phyloP scores from a whole-genome alignment of 2,797 vertebrate genomes.

The Vespertilio murinus region DNA sequence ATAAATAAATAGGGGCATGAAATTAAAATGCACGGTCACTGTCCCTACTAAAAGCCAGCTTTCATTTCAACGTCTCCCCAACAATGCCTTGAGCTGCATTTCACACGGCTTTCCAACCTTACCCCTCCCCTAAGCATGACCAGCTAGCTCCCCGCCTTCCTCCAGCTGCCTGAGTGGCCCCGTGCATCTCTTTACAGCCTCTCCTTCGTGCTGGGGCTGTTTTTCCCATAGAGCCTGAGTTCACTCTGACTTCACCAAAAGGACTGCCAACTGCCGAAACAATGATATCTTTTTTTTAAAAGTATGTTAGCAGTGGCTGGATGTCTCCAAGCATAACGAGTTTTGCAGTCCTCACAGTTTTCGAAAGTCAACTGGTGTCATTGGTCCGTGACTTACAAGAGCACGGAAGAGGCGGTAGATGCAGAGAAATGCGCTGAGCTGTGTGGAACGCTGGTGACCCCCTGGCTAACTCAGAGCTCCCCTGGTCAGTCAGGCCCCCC shows the following conservation, averaged over 20 bases:
- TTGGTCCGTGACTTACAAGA: background rate
- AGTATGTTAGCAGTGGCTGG: slow-evolving; percentile 20
- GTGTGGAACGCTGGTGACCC: background rate
- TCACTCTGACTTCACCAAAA: slow-evolving; percentile 2
- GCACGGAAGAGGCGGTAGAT: background rate
- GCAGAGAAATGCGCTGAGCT: background rate
- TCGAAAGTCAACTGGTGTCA: background rate
- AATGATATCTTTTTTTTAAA: slow-evolving; percentile 49
- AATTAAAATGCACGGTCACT: slow-evolving; percentile 1
- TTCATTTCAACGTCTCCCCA: slow-evolving; percentile 4
- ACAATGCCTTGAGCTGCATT: background rate
- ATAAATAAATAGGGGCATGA: background rate
- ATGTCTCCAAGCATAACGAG: slow-evolving; percentile 18
- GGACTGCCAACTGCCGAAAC: background rate
- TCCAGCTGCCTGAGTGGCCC: background rate
- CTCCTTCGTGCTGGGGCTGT: slow-evolving; percentile 21
- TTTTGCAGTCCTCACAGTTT: background rate
- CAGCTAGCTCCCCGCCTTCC: background rate
- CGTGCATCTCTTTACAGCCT: slow-evolving; percentile 23
- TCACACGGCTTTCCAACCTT: slow-evolving; percentile 24
- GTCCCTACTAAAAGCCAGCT: background rate
- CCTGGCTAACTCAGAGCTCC: background rate
- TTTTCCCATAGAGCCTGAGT: slow-evolving; percentile 27
- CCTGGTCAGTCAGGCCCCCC: background rate
- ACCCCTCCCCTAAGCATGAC: slow-evolving; percentile 1